Base-by-base conservation (phyloP, 2,113 vertebrate species). In the Thryonomys swinderianus region DNA sequence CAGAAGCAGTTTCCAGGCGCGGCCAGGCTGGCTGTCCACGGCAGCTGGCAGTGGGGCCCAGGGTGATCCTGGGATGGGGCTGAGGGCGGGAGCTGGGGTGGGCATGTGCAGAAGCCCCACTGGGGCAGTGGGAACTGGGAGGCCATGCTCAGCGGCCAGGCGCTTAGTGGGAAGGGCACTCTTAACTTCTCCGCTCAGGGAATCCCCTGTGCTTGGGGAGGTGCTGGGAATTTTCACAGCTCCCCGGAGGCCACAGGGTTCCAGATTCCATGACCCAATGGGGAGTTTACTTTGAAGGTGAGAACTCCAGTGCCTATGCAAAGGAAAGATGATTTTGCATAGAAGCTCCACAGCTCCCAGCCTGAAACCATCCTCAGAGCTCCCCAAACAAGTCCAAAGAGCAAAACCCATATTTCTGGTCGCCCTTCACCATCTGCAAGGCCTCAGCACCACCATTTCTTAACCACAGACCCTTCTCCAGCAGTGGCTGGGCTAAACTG, bases 1-100 rank as follows among this genome's bases (percentile, higher is more conserved):
- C 84, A 76, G 95, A 94, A 97, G 34, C 32, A 97, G 96, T 40
- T 89, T 53, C n/a, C 1, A 93, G 90, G 71, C 30, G 9, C 3
- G 4, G 85, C 73, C 5, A 3, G 71, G 62, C 82, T 80, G 92
- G 55, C 92, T 55, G 51, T 73, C 37, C 86, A 59, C 10, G 62
- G 53, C 23, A 30, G 37, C 59, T 23, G 57, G 55, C 4, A 55
- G 61, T 51, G 76, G 78, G 51, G 85, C 23, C 62, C 25, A 25
- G 51, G 30, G 59, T 48, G 90, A 86, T 7, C 80, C 64, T 57
- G 32, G 90, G 67, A 59, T 9, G 59, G 55, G 21, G 57, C 48
- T 30, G 59, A 51, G 53, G 37, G 3, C 62, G 67, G 80, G 45
- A 25, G 2, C 32, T 7, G 13, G 13, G 27, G 34, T 21, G 25